Evolutionary conservation across 1,140 invertebrate species (phyloP).

Genomic region (Steinernema khuongi): DNA sequence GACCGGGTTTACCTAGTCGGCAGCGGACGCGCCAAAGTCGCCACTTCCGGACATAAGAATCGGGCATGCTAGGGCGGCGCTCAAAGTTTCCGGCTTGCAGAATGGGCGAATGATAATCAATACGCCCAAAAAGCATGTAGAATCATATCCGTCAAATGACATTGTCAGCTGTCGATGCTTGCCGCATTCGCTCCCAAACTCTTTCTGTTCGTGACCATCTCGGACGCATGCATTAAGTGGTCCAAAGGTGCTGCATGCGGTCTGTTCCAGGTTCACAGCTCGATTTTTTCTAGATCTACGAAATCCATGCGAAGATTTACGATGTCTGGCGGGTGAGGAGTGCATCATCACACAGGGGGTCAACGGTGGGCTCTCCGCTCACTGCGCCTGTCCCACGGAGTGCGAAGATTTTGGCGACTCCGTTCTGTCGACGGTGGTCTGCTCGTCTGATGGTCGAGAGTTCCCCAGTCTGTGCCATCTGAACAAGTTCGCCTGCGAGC

Average conservation of each 20-base stretch:
- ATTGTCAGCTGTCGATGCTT: background rate
- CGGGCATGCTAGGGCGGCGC: background rate
- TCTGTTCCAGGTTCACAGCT: background rate
- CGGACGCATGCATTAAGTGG: slow-evolving; percentile 11
- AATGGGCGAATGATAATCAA: background rate
- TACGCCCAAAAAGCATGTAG: background rate
- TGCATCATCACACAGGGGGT: slow-evolving; percentile 22
- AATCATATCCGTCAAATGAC: background rate
- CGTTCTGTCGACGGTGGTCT: slow-evolving; percentile 30
- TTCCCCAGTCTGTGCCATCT: slow-evolving; percentile 75
- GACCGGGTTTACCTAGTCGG: background rate
- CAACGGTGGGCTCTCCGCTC: slow-evolving; percentile 23
- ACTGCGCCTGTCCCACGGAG: slow-evolving; percentile 30
- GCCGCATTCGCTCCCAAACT: background rate
- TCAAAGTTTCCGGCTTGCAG: background rate
- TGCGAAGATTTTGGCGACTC: slow-evolving; percentile 34
- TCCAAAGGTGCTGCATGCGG: slow-evolving; percentile 2
- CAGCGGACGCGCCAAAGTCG: background rate
- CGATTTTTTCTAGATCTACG: slow-evolving; percentile 28
- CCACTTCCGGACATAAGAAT: background rate
- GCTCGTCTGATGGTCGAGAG: slow-evolving; percentile 56
- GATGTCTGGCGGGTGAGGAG: slow-evolving; percentile 35
- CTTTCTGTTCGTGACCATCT: background rate
- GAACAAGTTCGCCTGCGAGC: slow-evolving; percentile 70
- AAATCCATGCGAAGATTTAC: slow-evolving; percentile 35